Evolutionary conservation across 2,888 invertebrate species (phyloP).

Genomic region (Andrena haemorrhoa): DNA sequence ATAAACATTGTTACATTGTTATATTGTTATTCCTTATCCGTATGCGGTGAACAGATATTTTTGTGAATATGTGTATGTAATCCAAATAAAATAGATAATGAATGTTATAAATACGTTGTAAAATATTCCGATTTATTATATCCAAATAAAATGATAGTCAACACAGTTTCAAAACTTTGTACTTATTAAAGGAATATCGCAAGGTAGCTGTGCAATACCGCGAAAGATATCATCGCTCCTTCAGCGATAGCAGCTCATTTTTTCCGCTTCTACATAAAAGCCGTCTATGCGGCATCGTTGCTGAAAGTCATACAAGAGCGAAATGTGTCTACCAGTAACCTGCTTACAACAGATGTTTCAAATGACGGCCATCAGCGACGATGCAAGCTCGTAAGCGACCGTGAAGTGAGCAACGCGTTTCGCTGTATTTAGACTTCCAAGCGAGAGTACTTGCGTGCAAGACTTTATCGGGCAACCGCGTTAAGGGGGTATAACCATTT

Average conservation of each 20-base stretch:
- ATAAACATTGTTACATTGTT: no score
- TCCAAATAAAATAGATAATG: no score
- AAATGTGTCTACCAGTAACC: slow-evolving; percentile 16
- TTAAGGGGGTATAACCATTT: no score
- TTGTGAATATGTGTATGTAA: no score
- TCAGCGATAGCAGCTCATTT: background rate
- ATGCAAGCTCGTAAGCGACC: slow-evolving; percentile 8
- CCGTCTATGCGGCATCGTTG: background rate
- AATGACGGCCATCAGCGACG: slow-evolving; percentile 28
- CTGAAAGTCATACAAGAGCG: background rate
- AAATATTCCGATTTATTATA: no score
- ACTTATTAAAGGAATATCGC: slow-evolving; percentile 7
- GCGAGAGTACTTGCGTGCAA: background rate
- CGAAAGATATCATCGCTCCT: background rate
- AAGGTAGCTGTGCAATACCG: background rate
- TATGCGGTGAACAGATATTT: no score
- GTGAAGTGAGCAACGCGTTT: slow-evolving; percentile 10
- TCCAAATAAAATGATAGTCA: no score
- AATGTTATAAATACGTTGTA: no score
- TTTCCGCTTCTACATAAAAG: background rate
- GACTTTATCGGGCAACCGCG: slow-evolving; percentile 15
- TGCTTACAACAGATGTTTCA: slow-evolving; percentile 31
- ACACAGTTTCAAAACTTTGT: no score
- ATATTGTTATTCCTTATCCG: no score
- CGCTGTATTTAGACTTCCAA: no score